These are phyloP conservation scores for Cyprinodon brontotheroides DNA, from an alignment of 2,113 vertebrate genomes.

Conservation along the genomic window DNA sequence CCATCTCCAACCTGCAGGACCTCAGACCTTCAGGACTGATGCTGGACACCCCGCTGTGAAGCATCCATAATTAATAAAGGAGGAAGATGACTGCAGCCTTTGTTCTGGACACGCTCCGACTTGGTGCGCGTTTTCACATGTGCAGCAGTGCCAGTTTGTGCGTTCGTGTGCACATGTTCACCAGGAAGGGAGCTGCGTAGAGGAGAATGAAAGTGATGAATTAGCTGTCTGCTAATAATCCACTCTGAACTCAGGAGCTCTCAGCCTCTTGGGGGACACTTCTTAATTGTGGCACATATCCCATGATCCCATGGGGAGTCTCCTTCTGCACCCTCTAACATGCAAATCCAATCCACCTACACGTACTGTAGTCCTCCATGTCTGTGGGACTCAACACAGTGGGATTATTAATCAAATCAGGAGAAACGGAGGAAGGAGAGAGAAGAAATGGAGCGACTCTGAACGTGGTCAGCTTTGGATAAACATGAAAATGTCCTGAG, in stretches of 20 bases:
- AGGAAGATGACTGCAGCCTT: too few species aligned
- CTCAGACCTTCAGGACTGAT: too few species aligned
- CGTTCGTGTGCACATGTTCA: too few species aligned
- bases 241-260: slow-evolving; percentile 66
- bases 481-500: slow-evolving; percentile 34
- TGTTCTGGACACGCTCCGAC: too few species aligned
- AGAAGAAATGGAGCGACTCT: too few species aligned
- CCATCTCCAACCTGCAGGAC: too few species aligned
- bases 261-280: slow-evolving; percentile 60
- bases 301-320: slow-evolving; percentile 62
- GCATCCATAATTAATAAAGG: too few species aligned
- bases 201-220: slow-evolving; percentile 76
- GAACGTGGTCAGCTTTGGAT: background rate
- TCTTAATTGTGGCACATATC: slow-evolving; percentile 76
- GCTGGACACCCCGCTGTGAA: too few species aligned
- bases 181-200: too few species aligned
- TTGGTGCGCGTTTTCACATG: too few species aligned
- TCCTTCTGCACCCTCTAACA: background rate
- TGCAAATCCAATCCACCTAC: too few species aligned
- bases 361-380: background rate
- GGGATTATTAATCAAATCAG: background rate
- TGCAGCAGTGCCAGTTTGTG: too few species aligned
- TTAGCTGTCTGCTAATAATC: slow-evolving; percentile 73
- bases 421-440: background rate
- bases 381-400: background rate